These are phyloP conservation scores for Nyctereutes procyonoides DNA, from an alignment of 2,113 vertebrate species.

Conservation along the genomic window DNA sequence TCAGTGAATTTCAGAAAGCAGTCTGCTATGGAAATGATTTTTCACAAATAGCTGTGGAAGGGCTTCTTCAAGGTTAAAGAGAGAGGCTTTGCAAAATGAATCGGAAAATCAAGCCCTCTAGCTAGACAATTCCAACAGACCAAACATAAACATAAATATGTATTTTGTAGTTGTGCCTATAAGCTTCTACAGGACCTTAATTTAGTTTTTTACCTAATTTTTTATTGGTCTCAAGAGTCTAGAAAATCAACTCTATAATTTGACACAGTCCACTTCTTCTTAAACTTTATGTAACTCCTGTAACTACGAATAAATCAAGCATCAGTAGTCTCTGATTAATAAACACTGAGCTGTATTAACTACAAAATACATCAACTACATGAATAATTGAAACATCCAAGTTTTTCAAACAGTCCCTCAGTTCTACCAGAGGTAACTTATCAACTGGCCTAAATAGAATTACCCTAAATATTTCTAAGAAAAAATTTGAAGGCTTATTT, in stretches of 20 bases:
- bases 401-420: not conserved
- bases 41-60: constrained; percentile 42
- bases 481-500: constrained; percentile 7
- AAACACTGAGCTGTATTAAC: not conserved
- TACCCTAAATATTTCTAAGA: not conserved
- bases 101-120: not conserved
- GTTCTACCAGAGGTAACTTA: constrained; percentile 5
- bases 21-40: constrained; percentile 57
- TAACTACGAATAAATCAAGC: not conserved
- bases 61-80: constrained; percentile 61
- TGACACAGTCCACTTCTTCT: not conserved
- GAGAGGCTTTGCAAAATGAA: constrained; percentile 51
- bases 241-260: not conserved
- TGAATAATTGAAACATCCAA: constrained; percentile 59
- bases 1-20: constrained; percentile 43
- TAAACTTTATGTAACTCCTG: constrained; percentile 27
- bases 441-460: constrained; percentile 38
- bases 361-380: not conserved
- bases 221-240: not conserved
- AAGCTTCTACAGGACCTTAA: constrained; percentile 8
- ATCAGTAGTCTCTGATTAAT: constrained; percentile 3
- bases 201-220: not conserved
- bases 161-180: constrained; percentile 44
- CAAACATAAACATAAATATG: constrained; percentile 12
- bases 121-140: constrained; percentile 15